Evolutionary conservation across 2,797 vertebrate genomes (phyloP).

Genomic region (Ataeniobius toweri): DNA sequence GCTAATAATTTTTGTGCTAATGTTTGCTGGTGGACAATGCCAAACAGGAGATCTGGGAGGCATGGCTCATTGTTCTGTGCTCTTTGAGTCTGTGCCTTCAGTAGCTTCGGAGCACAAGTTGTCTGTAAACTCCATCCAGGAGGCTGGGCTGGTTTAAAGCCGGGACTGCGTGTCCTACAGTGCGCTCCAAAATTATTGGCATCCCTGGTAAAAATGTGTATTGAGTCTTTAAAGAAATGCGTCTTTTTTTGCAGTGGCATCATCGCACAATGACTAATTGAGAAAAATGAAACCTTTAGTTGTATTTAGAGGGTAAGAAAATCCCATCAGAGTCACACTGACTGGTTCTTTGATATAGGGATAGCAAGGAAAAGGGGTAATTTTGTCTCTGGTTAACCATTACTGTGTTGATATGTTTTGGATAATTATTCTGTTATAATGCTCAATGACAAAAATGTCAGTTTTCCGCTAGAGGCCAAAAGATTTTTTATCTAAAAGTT

Average conservation of each 20-base stretch:
- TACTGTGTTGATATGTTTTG: not conserved
- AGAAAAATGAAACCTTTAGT: not conserved
- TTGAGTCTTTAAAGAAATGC: not conserved
- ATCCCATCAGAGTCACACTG: not conserved
- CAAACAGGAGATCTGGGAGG: constrained; percentile 81
- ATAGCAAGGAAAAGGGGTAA: not conserved
- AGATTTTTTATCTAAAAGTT: not conserved
- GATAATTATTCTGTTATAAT: not conserved
- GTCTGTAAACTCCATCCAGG: constrained; percentile 37
- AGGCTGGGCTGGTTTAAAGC: constrained; percentile 53
- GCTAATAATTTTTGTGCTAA: constrained; percentile 66
- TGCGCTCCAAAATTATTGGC: not conserved
- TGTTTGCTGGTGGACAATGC: constrained; percentile 83
- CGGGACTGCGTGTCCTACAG: constrained; percentile 17
- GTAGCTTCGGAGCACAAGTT: constrained; percentile 31
- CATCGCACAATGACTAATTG: not conserved
- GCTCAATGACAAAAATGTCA: not conserved
- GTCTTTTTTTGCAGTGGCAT: not conserved
- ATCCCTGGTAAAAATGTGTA: not conserved
- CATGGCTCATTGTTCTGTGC: constrained; percentile 57
- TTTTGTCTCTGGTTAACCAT: not conserved
- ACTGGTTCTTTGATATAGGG: not conserved
- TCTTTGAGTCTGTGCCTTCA: constrained; percentile 61
- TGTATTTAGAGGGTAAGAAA: not conserved
- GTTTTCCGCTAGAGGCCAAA: not conserved